Percentiles rank a stretch among this genome's conserved stretches.
Evolutionary conservation across 2,113 vertebrate species (phyloP).

Genomic region (Trematomus loennbergii): DNA sequence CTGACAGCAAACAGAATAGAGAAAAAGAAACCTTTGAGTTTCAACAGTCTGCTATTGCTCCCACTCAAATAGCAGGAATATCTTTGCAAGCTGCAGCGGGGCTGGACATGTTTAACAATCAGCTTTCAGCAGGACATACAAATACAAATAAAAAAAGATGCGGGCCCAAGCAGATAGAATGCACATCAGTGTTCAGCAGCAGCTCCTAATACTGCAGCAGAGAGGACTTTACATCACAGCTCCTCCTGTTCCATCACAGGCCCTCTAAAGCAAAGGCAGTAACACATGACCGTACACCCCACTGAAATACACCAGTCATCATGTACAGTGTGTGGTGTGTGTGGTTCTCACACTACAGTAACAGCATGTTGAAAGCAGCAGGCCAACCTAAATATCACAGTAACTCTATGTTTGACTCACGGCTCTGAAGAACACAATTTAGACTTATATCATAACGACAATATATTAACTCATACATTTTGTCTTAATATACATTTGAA

Average conservation of each 20-base stretch:
- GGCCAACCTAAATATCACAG: neutral
- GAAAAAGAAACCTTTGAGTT: too few relatives aligned
- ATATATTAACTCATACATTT: neutral
- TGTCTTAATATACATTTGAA: neutral
- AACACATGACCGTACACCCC: neutral
- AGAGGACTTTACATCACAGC: neutral
- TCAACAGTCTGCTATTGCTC: neutral
- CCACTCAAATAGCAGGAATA: neutral
- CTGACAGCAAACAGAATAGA: neutral
- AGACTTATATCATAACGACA: neutral
- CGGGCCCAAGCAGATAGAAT: neutral
- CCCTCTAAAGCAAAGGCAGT: neutral
- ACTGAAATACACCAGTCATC: neutral
- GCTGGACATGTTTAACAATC: neutral
- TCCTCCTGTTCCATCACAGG: neutral
- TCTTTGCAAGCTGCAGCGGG: neutral
- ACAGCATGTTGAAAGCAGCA: constrained; percentile 15
- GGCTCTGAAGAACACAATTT: neutral
- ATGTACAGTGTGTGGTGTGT: too few relatives aligned
- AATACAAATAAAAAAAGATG: neutral
- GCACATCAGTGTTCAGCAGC: neutral
- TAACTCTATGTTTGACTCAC: neutral
- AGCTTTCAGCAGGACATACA: neutral
- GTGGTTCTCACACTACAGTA: neutral
- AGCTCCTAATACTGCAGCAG: neutral